Evolutionary conservation across 1,140 invertebrate species (phyloP).

Genomic region (Pteromalus puparum): DNA sequence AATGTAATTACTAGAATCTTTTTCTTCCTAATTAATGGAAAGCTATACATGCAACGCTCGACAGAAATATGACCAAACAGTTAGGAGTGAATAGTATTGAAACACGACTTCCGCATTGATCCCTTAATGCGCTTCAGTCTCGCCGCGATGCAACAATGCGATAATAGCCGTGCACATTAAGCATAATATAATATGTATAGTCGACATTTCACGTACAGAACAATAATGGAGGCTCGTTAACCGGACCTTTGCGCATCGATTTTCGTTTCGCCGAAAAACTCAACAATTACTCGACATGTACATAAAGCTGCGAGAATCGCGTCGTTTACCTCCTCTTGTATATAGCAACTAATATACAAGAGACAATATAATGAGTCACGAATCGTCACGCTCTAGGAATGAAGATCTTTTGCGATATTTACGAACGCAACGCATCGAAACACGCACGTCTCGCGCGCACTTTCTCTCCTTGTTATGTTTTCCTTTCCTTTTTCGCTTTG

Average conservation of each 20-base stretch:
- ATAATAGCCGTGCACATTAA: not conserved
- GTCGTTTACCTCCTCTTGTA: too few species aligned
- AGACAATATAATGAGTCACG: not conserved
- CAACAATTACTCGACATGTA: not conserved
- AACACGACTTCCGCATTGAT: not conserved
- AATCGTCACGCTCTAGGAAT: constrained; percentile 15
- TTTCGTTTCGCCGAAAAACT: not conserved
- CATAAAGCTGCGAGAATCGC: too few species aligned
- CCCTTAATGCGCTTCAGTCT: not conserved
- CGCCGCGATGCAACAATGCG: not conserved
- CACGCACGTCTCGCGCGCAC: not conserved
- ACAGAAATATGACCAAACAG: not conserved
- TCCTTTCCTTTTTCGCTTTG: constrained; percentile 10
- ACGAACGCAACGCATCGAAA: not conserved
- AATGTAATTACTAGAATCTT: not conserved
- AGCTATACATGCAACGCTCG: not conserved
- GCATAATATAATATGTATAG: not conserved
- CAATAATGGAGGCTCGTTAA: not conserved
- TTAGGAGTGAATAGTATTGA: too few species aligned
- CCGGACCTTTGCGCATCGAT: not conserved
- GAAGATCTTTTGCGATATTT: constrained; percentile 18
- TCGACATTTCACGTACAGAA: too few species aligned
- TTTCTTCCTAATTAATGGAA: not conserved
- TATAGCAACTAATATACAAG: not conserved
- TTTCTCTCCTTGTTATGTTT: not conserved